Percentiles rank a stretch among this genome's conserved stretches.
These are phyloP conservation scores for Pogonomyrmex barbatus DNA, from an alignment of 1,140 invertebrate genomes.

Conservation along the genomic window DNA sequence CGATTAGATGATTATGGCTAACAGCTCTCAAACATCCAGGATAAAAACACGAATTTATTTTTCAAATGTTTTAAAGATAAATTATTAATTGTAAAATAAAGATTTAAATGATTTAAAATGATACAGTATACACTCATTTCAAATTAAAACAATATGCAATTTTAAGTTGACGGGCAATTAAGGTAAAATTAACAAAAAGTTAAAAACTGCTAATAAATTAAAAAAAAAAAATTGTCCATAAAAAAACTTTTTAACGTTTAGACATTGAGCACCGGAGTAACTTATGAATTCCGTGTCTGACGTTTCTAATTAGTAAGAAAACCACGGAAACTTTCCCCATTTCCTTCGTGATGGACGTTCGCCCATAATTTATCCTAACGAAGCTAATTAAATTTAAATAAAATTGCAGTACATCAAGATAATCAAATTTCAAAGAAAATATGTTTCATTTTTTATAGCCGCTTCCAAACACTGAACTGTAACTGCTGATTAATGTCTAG, in stretches of 20 bases:
- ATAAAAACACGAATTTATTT: not conserved
- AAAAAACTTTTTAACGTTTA: constrained; percentile 2
- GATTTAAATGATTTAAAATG: not conserved
- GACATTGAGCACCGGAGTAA: not conserved
- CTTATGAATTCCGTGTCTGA: constrained; percentile 10
- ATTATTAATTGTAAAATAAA: not conserved
- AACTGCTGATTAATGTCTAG: not conserved
- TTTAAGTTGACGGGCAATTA: not conserved
- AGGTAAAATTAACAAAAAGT: not conserved
- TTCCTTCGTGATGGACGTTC: not conserved
- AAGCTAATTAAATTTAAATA: constrained; percentile 17
- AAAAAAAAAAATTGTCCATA: not conserved
- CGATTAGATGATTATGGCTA: not conserved
- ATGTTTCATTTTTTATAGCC: not conserved
- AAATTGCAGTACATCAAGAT: not conserved
- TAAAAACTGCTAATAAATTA: not conserved
- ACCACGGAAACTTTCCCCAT: constrained; percentile 15
- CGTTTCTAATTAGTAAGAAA: constrained; percentile 20
- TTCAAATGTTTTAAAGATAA: not conserved
- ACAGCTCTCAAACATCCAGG: not conserved
- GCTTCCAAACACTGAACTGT: not conserved
- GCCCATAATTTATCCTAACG: not conserved
- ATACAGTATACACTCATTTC: too few species aligned
- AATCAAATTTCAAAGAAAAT: not conserved
- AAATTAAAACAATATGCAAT: not conserved